phyloP scores from a whole-genome alignment of 1,140 invertebrate genomes.

The Prorops nasuta region DNA sequence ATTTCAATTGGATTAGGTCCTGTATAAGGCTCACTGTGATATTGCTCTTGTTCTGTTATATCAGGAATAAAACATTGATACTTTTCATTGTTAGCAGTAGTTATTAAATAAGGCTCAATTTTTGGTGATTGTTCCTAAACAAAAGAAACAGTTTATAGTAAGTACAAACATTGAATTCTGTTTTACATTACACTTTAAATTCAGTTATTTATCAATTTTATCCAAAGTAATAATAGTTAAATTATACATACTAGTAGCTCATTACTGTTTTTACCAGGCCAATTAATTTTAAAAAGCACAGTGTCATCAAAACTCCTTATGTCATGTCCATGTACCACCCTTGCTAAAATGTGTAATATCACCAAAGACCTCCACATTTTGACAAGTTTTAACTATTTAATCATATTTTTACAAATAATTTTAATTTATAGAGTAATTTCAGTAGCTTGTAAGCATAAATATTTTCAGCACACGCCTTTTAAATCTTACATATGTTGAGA shows the following conservation, averaged over 20 bases:
- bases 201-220: constrained; percentile 11
- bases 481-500: no score
- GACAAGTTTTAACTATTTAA: constrained; percentile 13
- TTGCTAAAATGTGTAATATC: constrained; percentile 15
- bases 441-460: no score
- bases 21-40: constrained; percentile 61
- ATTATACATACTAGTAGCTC: constrained; percentile 51
- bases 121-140: constrained; percentile 57
- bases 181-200: no score
- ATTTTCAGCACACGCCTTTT: no score
- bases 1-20: constrained; percentile 76
- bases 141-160: no score
- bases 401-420: constrained; percentile 15
- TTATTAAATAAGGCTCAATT: constrained; percentile 58
- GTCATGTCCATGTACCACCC: constrained; percentile 50
- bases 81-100: constrained; percentile 67
- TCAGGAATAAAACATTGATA: constrained; percentile 77
- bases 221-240: constrained; percentile 6
- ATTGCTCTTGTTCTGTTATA: constrained; percentile 60
- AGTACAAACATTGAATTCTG: no score
- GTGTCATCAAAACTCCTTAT: constrained; percentile 79
- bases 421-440: no score
- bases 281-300: constrained; percentile 78
- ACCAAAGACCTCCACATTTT: constrained; percentile 25
- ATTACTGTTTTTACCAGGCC: constrained; percentile 64